Percentiles rank a stretch among this genome's conserved stretches.
Evolutionary conservation across 2,888 invertebrate species (phyloP).

Genomic region (Eristalis tenax): DNA sequence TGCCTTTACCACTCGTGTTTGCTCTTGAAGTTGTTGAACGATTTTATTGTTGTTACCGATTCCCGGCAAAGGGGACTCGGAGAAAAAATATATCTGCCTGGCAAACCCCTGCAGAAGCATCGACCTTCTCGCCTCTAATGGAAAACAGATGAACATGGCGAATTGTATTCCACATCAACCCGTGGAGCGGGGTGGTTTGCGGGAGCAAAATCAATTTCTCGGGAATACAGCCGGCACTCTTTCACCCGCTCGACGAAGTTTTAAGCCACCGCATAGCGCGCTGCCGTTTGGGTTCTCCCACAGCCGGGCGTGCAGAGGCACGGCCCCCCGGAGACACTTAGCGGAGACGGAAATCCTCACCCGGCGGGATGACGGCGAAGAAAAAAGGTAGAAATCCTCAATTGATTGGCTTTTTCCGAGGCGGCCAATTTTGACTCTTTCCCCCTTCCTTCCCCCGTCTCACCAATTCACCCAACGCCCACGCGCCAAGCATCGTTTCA

Average conservation of each 20-base stretch:
- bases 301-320: background rate
- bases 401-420: constrained; percentile 67
- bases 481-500: constrained; percentile 15
- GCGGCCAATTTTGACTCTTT: constrained; percentile 50
- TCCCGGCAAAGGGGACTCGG: background rate
- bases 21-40: constrained; percentile 37
- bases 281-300: background rate
- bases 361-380: constrained; percentile 12
- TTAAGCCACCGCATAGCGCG: constrained; percentile 2
- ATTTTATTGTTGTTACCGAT: constrained; percentile 52
- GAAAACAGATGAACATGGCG: constrained; percentile 38
- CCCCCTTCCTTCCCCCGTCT: too few relatives aligned
- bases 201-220: constrained; percentile 44
- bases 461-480: background rate
- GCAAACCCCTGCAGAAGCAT: background rate
- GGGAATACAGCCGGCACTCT: background rate
- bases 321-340: constrained; percentile 14
- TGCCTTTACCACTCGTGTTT: constrained; percentile 31
- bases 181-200: background rate
- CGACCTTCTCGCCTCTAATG: constrained; percentile 13
- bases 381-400: constrained; percentile 60
- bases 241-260: background rate
- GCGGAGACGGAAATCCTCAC: constrained; percentile 37
- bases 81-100: constrained; percentile 4
- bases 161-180: background rate